Base-by-base conservation (phyloP, 2,113 vertebrate species). In the Cynoglossus semilaevis region DNA sequence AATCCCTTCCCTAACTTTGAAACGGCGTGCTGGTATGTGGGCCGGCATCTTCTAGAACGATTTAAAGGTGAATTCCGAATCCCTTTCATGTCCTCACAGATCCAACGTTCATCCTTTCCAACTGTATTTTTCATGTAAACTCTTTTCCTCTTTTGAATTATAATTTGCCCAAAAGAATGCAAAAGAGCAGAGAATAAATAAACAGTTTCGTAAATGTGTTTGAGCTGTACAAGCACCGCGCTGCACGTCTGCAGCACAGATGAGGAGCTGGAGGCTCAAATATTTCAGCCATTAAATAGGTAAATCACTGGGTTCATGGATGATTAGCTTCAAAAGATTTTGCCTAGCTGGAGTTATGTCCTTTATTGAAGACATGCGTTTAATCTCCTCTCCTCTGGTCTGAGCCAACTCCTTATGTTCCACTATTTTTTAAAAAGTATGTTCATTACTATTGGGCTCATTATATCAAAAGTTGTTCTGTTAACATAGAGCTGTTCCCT, bases 21-120 rank as follows among this genome's bases (percentile, higher is more conserved):
- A 89, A 98, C 96, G 0, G 95, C 95, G 0, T 99, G 97, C 85
- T 99, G 97, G 96, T 99, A 99, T 18, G 94, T 92, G 86, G 97
- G 95, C 53, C 94, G 91, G 66, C 93, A 97, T 71, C 90, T 96
- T 14, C 91, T 99, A 8, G 97, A 99, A 83, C 89, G 92, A 0
- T 97, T 99, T 90, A 99, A 94, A 96, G 94, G 97, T 99, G 90
- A 79, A 66, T 49, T 10, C 44, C 22, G 4, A 17, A 64, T 70
- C 19, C 22, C 3, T 36, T 19, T 14, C 11, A n/a, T 51, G 37
- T 56, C 41, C 51, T 70, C 38, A 13, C 2, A 43, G 14, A 17
- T 57, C 7, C 9, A 0, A 2, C 5, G 6, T 61, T 63, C 29
- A 8, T 46, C 42, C 19, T 35, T 19, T 48, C 10, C 9, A 19